Conservation (phyloP, 2,797 vertebrate species). For the Triplophysa yarkandensis region DNA sequence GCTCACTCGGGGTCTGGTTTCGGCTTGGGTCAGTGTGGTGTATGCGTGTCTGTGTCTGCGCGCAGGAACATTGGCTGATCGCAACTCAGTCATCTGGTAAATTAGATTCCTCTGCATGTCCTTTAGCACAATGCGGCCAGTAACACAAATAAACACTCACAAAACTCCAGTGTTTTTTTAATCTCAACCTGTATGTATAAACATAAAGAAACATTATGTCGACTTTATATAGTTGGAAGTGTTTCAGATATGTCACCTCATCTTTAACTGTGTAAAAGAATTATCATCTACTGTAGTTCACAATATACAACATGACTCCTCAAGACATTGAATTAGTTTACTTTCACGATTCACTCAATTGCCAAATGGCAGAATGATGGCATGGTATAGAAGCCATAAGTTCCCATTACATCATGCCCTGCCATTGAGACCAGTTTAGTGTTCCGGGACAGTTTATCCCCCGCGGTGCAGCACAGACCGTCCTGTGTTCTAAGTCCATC, state of each 20-base stretch:
- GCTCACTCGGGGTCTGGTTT: conserved; percentile 36
- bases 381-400: conserved; percentile 16
- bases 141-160: conserved; percentile 30
- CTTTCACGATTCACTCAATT: conserved; percentile 15
- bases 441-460: conserved; percentile 37
- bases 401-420: conserved; percentile 25
- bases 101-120: conserved; percentile 76
- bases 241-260: not conserved
- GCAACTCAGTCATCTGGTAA: conserved; percentile 76
- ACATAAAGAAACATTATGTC: too few species aligned
- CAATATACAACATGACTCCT: not conserved
- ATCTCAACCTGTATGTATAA: not conserved
- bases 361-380: conserved; percentile 13
- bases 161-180: conserved; percentile 5
- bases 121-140: conserved; percentile 59
- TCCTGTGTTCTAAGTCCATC: conserved; percentile 34
- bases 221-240: not conserved
- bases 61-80: conserved; percentile 65
- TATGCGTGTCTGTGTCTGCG: conserved; percentile 32
- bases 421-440: conserved; percentile 40
- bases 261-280: not conserved
- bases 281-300: not conserved
- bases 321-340: conserved; percentile 11
- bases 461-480: conserved; percentile 25
- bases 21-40: conserved; percentile 30